Evolutionary conservation across 2,888 invertebrate species (phyloP), one percentile per base, ranked within the genome.

Genomic region (Catocala nupta): DNA sequence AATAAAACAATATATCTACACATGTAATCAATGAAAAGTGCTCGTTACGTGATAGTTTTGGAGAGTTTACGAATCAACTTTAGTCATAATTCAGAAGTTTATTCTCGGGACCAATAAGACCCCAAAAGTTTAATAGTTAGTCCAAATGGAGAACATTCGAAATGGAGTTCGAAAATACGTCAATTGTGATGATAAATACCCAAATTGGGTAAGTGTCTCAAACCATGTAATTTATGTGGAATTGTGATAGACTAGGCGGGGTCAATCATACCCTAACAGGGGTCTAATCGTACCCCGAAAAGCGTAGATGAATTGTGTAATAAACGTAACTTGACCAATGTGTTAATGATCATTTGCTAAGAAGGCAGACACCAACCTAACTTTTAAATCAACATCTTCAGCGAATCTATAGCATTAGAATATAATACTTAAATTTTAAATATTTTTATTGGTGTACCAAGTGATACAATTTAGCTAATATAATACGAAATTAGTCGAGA

Each of bases 1-100:
- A 55, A 63, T 55, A 54, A 59, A 59, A 63, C 52, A 47, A 54
- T 49, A 54, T 60, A 61, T 61, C 55, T 56, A 59, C 51, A 58
- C 34, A 47, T 53, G 45, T 50, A 43, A 47, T 42, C 42, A 58
- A 57, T 57, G 49, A 55, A 50, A 63, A 56, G 39, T 61, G 49
- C n/a, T 54, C n/a, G 8, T 47, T 45, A 39, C 10, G 8, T 42
- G 11, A 33, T 45, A 12, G 12, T 56, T 43, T 49, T 48, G 49
- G 13, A 13, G 47, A 34, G 6, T 51, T 51, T 50, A 34, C 34
- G 50, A 33, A 36, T 36, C 51, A 50, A 50, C 49, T 33, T 59
- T 55, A 44, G 13, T 51, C 51, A 34, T 50, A 25, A 50, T 33
- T 50, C n/a, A 48, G 48, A 13, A 48, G 33, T 48, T 3, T 34